Evolutionary conservation across 2,113 vertebrate genomes (phyloP), one percentile per base, ranked within the genome.

Genomic region (Sterrhoptilus dennistouni): DNA sequence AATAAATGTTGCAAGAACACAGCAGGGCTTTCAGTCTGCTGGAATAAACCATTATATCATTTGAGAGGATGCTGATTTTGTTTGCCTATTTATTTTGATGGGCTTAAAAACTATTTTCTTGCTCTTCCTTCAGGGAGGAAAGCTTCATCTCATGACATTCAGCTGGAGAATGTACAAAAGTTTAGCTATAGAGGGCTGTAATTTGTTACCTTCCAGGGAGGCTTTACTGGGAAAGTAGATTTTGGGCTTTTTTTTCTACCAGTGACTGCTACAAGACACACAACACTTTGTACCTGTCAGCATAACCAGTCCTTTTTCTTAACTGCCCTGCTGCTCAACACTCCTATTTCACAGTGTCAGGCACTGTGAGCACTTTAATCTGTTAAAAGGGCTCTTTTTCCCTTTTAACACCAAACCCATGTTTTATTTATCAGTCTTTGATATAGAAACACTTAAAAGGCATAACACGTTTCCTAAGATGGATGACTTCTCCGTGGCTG

Each of bases 401-500:
- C 90, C 93, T 90, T 95, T 96, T 96, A 96, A 95, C 95, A 89
- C 72, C 29, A 65, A 96, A 75, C 44, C 84, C 80, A 96, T 97
- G 96, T 96, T 97, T 97, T 97, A 96, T 97, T 96, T 97, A 96
- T 97, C 90, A 97, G 96, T 44, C 93, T 97, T 97, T 96, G 96
- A 97, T 96, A 96, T 75, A 93, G 91, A 69, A 94, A 92, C 0
- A 20, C 94, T 97, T 96, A 83, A 88, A 93, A 97, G 94, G 93
- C 97, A 95, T 35, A 35, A 69, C 97, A 96, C 64, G 60, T 97
- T 94, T 70, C n/a, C 63, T 89, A 45, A 95, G 93, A 95, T 88
- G 89, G 94, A 96, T 95, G 90, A 53, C 79, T 95, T 36, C 93
- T 93, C 54, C 0, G 3, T 79, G 91, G 70, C 61, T 81, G 84